Percentiles rank a stretch among this genome's conserved stretches.
These are phyloP conservation scores for Paedocypris sp. DNA, from an alignment of 2,113 vertebrate genomes.

Conservation along the genomic window DNA sequence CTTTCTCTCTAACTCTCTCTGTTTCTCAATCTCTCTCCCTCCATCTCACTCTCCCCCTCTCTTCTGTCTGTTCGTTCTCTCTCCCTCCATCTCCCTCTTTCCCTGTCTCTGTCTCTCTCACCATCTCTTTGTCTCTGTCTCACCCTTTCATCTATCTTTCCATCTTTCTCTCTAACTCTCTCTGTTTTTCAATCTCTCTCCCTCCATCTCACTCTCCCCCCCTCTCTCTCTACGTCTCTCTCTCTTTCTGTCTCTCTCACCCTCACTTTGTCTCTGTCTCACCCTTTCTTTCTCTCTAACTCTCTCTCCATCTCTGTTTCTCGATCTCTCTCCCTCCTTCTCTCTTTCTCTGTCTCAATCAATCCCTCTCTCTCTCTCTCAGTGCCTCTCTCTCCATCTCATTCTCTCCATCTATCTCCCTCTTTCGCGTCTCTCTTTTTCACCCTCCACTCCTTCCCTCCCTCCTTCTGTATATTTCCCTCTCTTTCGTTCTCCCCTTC, in stretches of 20 bases:
- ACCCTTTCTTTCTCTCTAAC: background rate
- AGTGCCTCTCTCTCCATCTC: background rate
- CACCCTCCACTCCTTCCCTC: too few relatives aligned
- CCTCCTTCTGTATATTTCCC: too few relatives aligned
- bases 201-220: background rate
- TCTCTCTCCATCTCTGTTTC: too few relatives aligned
- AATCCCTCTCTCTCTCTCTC: constrained; percentile 35
- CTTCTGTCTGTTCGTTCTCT: constrained; percentile 58
- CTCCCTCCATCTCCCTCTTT: background rate
- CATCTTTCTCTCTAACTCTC: background rate
- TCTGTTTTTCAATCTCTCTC: background rate
- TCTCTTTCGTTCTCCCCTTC: background rate
- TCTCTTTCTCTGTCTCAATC: background rate
- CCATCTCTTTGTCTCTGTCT: background rate
- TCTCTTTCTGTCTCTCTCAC: constrained; percentile 35
- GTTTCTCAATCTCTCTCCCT: background rate
- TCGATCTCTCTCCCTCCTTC: background rate
- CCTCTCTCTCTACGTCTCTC: background rate
- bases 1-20: constrained; percentile 7
- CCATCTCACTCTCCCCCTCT: background rate
- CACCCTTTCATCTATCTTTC: background rate
- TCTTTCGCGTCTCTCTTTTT: too few relatives aligned
- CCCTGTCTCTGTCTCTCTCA: constrained; percentile 37
- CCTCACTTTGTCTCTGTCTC: background rate
- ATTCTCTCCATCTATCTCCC: background rate